These are phyloP conservation scores for Macroglossus sobrinus DNA, from an alignment of 2,113 vertebrate genomes.

Conservation along the genomic window DNA sequence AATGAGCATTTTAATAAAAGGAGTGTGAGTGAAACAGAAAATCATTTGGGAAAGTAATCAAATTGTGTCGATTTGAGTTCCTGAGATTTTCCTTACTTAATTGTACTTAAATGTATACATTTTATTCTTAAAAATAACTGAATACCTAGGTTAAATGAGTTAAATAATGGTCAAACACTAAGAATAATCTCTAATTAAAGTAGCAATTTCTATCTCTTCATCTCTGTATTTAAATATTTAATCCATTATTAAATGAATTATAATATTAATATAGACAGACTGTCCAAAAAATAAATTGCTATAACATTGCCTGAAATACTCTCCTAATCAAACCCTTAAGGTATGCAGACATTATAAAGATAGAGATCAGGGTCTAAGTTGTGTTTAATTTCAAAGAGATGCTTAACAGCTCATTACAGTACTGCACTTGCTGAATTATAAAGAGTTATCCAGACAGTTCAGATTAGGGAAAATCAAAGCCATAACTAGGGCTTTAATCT, in stretches of 20 bases:
- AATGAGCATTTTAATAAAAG: background rate
- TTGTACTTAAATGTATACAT: background rate
- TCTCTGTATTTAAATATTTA: conserved; percentile 75
- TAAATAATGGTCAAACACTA: conserved; percentile 45
- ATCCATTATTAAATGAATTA: conserved; percentile 77
- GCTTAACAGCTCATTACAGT: conserved; percentile 78
- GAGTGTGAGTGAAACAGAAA: background rate
- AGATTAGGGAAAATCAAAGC: conserved; percentile 19
- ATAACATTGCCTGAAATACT: conserved; percentile 74
- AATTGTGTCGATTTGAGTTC: background rate
- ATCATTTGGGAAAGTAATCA: background rate
- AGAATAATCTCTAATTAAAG: conserved; percentile 69
- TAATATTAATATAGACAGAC: conserved; percentile 73
- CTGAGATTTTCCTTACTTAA: background rate
- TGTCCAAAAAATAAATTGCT: conserved; percentile 75
- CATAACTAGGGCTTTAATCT: background rate
- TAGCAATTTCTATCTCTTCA: conserved; percentile 68
- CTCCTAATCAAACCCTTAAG: conserved; percentile 73
- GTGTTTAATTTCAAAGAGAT: conserved; percentile 80
- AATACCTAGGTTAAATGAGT: conserved; percentile 47
- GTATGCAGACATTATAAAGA: conserved; percentile 75
- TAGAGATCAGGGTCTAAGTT: conserved; percentile 70
- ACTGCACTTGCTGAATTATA: conserved; percentile 51
- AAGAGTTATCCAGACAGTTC: conserved; percentile 10
- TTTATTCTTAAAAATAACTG: conserved; percentile 50